These are phyloP conservation scores for Ceryle rudis DNA, from an alignment of 2,797 vertebrate genomes.

Conservation along the genomic window DNA sequence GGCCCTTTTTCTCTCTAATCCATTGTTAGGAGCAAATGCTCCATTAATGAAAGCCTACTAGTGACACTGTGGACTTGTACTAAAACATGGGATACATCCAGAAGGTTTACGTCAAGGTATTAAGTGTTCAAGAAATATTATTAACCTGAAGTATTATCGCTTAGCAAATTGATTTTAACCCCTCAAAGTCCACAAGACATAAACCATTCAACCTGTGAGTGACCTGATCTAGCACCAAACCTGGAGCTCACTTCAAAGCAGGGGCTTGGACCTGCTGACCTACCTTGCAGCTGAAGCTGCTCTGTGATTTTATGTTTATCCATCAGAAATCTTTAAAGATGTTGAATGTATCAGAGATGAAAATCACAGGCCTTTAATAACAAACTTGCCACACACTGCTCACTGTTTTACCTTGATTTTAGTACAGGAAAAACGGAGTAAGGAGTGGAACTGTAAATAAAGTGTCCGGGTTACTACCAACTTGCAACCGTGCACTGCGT, in stretches of 20 bases:
- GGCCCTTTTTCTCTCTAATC: neutral
- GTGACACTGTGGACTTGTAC: neutral
- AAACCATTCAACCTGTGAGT: fast-evolving
- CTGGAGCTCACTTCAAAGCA: neutral
- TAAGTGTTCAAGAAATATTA: neutral
- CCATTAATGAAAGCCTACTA: neutral
- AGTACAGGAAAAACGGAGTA: neutral
- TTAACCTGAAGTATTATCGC: neutral
- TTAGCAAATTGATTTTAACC: neutral
- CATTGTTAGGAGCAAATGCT: neutral
- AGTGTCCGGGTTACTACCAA: neutral
- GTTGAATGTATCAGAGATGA: neutral
- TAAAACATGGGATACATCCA: neutral
- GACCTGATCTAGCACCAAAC: neutral
- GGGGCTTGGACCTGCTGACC: neutral
- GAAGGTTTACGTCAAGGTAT: neutral
- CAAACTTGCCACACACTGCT: neutral
- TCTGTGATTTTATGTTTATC: neutral
- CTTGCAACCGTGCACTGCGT: neutral
- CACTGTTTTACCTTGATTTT: neutral
- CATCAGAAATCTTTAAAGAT: neutral
- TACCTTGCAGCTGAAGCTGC: neutral
- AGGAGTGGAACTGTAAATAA: neutral
- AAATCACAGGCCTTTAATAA: neutral
- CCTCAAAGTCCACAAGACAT: neutral